Base-by-base conservation (phyloP, 2,888 invertebrate species). In the Tetropium fuscum region DNA sequence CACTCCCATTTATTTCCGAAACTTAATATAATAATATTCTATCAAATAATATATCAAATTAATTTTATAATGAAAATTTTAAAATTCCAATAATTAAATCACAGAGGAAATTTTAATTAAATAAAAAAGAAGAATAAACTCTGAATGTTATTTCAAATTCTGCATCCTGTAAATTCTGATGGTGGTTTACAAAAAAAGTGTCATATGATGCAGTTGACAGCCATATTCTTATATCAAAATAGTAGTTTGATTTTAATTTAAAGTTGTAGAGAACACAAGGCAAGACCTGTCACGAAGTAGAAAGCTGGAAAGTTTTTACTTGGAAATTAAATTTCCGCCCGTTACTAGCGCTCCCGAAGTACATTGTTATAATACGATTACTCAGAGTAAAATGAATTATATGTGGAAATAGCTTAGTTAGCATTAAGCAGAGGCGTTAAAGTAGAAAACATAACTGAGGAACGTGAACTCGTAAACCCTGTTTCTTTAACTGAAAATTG, bases 321-420 rank as follows among this genome's bases (percentile, higher is more conserved):
- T 15, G 36, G 11, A 36, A 48, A 48, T 36, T 22, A 22, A 48
- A 48, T 48, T 48, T 36, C 16, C 48, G 38, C 10, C 22, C 36
- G 41, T 41, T 41, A 41, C 41, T 41, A 22, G 22, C 19, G 22
- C 41, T 11, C 41, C 10, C 22, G 22, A 48, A 36, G 13, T 36
- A 36, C 48, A 36, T 19, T 36, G 36, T 36, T 48, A 48, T 48
- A 22, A 36, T 34, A 11, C 22, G 19, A 48, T 48, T 48, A 48
- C 36, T 36, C 13, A n/a, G 36, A 48, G 20, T 15, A 48, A 48
- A 36, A 48, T 34, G 22, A 48, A 48, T 48, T 48, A 48, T 36
- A 36, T 22, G 48, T 20, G 48, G 48, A 48, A 48, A 47, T 47
- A 48, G 48, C 48, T 8, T 36, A 48, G 48, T 48, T 48, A 48